These are phyloP conservation scores for Trachymyrmex cornetzi DNA, from an alignment of 1,140 invertebrate species.

Conservation along the genomic window DNA sequence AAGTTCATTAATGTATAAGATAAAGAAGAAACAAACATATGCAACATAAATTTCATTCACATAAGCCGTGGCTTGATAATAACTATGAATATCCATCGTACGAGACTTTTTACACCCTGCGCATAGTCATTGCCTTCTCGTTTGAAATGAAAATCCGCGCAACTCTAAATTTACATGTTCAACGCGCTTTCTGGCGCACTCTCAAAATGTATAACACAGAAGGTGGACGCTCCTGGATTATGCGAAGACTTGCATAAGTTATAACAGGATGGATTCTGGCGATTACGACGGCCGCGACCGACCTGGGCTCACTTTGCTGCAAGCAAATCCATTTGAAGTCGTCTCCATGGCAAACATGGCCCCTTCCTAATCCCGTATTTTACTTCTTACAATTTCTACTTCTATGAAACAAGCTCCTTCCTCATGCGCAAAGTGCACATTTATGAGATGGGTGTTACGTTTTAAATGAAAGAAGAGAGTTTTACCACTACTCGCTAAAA, in stretches of 20 bases:
- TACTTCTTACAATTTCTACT: conserved; percentile 62
- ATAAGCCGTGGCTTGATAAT: conserved; percentile 31
- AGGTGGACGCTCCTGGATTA: conserved; percentile 58
- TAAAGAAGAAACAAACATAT: conserved; percentile 8
- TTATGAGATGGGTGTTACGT: conserved; percentile 50
- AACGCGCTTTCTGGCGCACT: conserved; percentile 38
- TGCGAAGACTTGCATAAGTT: conserved; percentile 64
- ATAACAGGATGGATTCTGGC: conserved; percentile 66
- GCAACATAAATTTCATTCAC: conserved; percentile 29
- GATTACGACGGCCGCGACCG: conserved; percentile 53
- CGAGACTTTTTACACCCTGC: conserved; percentile 10
- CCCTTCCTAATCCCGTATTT: conserved; percentile 52
- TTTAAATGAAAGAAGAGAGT: conserved; percentile 41
- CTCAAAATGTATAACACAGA: conserved; percentile 57
- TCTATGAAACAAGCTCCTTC: conserved; percentile 44
- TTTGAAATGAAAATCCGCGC: conserved; percentile 60
- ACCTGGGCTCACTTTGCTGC: conserved; percentile 59
- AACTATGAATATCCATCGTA: conserved; percentile 52
- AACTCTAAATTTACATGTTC: conserved; percentile 59
- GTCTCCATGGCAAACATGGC: conserved; percentile 42
- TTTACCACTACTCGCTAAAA: not conserved
- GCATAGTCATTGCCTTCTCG: conserved; percentile 26
- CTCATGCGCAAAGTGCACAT: conserved; percentile 54
- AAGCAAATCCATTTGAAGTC: conserved; percentile 65
- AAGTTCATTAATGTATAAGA: conserved; percentile 27